These are phyloP conservation scores for Diacarnus erythraeanus DNA, from an alignment of 37 sponge, comb jelly and placozoan genomes.

Conservation along the genomic window DNA sequence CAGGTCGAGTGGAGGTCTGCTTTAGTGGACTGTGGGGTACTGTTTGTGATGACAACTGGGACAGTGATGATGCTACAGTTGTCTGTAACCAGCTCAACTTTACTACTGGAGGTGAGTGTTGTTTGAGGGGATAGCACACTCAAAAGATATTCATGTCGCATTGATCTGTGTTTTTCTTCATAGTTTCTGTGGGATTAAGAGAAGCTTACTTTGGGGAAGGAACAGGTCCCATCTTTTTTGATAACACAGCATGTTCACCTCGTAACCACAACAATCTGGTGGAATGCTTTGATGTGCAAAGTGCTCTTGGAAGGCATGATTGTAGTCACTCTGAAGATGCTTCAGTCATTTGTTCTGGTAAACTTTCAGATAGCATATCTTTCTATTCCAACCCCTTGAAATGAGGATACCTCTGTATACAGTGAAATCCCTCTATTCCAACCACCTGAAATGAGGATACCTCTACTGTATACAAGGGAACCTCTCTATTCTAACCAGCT, in stretches of 20 bases:
- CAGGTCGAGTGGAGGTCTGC: slow-evolving; percentile 56
- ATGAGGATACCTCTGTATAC: too few relatives aligned
- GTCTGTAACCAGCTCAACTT: slow-evolving; percentile 58
- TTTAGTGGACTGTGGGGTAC: slow-evolving; percentile 49
- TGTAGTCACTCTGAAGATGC: slow-evolving; percentile 61
- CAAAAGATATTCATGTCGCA: too few relatives aligned
- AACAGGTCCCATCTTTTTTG: slow-evolving; percentile 39
- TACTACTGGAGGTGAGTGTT: background rate
- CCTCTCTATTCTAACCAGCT: too few relatives aligned
- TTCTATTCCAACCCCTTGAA: too few relatives aligned
- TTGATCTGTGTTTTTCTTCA: background rate
- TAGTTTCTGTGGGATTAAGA: slow-evolving; percentile 11
- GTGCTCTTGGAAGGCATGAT: slow-evolving; percentile 16
- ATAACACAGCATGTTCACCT: slow-evolving; percentile 2
- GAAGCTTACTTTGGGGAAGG: slow-evolving; percentile 22
- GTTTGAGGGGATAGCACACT: too few relatives aligned
- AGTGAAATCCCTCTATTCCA: too few relatives aligned
- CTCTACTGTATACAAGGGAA: too few relatives aligned
- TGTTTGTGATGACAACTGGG: slow-evolving; percentile 69
- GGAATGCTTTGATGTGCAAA: slow-evolving; percentile 5
- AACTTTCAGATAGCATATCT: too few relatives aligned
- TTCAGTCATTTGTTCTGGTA: slow-evolving; percentile 32
- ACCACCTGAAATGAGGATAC: too few relatives aligned
- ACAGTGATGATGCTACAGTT: slow-evolving; percentile 24
- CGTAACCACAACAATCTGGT: background rate